A percentile compares a stretch with the other conserved stretches of the same genome.
phyloP scores from a whole-genome alignment of 2,113 vertebrate species.

The Stegastes partitus region DNA sequence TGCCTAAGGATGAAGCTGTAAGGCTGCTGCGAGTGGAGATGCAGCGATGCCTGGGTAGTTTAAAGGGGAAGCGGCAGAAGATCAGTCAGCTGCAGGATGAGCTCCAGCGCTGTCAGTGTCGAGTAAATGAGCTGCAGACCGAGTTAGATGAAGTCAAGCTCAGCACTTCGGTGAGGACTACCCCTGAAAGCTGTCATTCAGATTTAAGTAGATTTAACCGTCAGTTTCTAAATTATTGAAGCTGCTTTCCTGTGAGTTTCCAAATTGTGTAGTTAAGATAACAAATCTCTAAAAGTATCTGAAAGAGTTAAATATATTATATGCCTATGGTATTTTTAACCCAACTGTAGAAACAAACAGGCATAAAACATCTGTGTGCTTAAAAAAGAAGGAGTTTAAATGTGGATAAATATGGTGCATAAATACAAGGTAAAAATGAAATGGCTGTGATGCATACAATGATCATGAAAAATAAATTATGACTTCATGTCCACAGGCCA shows the following conservation, averaged over 20 bases:
- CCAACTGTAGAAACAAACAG: not conserved
- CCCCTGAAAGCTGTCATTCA: not conserved
- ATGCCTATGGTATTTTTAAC: no score
- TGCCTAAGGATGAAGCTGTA: conserved; percentile 88
- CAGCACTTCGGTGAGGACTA: conserved; percentile 77
- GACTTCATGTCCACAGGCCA: conserved; percentile 73
- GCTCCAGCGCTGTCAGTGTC: conserved; percentile 82
- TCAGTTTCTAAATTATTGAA: no score
- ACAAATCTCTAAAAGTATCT: not conserved
- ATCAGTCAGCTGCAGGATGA: conserved; percentile 89
- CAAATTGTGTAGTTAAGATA: not conserved
- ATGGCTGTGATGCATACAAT: not conserved
- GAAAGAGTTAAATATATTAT: no score
- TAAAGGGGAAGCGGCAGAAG: conserved; percentile 90
- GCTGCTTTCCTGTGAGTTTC: no score
- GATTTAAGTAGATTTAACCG: not conserved
- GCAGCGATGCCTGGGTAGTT: conserved; percentile 88
- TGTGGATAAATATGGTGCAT: not conserved
- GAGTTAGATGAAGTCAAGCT: conserved; percentile 81
- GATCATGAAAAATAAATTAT: not conserved
- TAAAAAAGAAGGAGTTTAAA: not conserved
- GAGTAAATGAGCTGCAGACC: conserved; percentile 81
- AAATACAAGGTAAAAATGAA: not conserved
- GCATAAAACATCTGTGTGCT: not conserved
- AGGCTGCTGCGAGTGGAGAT: conserved; percentile 88